Evolutionary conservation across 2,113 vertebrate genomes (phyloP).

Genomic region (Paramisgurnus dabryanus): DNA sequence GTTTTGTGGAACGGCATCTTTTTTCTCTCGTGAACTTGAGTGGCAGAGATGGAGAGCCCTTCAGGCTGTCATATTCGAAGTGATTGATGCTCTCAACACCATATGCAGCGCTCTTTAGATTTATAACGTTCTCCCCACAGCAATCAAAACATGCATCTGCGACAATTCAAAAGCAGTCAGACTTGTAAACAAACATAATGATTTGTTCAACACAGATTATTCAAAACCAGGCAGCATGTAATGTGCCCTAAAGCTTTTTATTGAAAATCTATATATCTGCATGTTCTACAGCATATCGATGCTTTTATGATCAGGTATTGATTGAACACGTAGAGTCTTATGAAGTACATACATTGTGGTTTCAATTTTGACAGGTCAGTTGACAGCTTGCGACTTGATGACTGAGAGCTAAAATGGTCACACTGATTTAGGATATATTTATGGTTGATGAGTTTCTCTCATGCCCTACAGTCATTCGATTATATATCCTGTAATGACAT

Average conservation of each 20-base stretch:
- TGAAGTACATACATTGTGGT: neutral
- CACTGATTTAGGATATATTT: constrained; percentile 41
- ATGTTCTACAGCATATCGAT: neutral
- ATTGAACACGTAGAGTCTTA: constrained; percentile 15
- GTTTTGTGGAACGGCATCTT: constrained; percentile 32
- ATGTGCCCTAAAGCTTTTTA: constrained; percentile 7
- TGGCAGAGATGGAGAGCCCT: constrained; percentile 42
- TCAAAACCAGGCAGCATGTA: constrained; percentile 3
- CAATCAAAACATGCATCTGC: constrained; percentile 1
- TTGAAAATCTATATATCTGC: neutral
- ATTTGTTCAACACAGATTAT: constrained; percentile 3
- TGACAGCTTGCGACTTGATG: constrained; percentile 8
- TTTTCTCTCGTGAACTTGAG: constrained; percentile 37
- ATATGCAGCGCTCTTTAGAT: constrained; percentile 31
- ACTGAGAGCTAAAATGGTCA: constrained; percentile 9
- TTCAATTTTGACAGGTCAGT: neutral
- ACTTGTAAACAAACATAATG: constrained; percentile 23
- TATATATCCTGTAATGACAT: neutral
- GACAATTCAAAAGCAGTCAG: neutral
- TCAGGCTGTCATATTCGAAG: constrained; percentile 17
- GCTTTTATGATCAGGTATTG: constrained; percentile 12
- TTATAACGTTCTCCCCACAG: constrained; percentile 8
- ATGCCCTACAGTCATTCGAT: constrained; percentile 1
- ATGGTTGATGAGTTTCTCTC: constrained; percentile 4
- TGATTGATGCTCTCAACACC: constrained; percentile 41